Percentiles rank a stretch among this genome's conserved stretches.
Conservation (phyloP, 2,797 vertebrate species). For the Monodelphis domestica region DNA sequence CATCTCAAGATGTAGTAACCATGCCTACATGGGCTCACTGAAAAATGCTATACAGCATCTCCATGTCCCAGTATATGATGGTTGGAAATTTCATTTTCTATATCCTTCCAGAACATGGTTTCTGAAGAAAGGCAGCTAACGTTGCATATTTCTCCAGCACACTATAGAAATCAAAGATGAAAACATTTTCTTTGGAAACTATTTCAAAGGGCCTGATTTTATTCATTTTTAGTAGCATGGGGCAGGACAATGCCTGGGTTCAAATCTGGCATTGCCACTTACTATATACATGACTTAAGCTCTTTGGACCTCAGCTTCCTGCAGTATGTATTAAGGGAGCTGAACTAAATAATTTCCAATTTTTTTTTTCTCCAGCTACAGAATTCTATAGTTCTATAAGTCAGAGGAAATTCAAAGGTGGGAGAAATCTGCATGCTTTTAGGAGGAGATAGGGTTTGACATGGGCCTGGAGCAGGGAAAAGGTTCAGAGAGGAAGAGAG, state of each 20-base stretch:
- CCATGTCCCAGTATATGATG: not conserved
- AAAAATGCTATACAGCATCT: not conserved
- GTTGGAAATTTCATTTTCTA: not conserved
- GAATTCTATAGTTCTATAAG: not conserved
- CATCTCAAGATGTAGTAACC: not conserved
- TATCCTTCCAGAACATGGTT: not conserved
- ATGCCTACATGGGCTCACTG: not conserved
- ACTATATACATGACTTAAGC: not conserved
- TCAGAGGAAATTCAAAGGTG: not conserved
- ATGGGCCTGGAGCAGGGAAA: not conserved
- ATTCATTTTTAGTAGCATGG: not conserved
- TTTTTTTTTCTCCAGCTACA: not conserved
- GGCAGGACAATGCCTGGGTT: not conserved
- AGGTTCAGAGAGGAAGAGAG: not conserved
- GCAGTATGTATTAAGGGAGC: not conserved
- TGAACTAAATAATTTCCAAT: not conserved
- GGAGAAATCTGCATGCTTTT: not conserved
- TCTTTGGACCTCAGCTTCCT: not conserved
- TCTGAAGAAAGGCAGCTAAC: not conserved
- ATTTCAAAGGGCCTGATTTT: not conserved
- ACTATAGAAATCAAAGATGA: not conserved
- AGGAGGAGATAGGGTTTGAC: not conserved
- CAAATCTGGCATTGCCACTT: not conserved
- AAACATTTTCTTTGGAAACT: not conserved
- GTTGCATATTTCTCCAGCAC: not conserved